These are phyloP conservation scores for Apaloderma vittatum DNA, from an alignment of 2,113 vertebrate species.

Conservation along the genomic window DNA sequence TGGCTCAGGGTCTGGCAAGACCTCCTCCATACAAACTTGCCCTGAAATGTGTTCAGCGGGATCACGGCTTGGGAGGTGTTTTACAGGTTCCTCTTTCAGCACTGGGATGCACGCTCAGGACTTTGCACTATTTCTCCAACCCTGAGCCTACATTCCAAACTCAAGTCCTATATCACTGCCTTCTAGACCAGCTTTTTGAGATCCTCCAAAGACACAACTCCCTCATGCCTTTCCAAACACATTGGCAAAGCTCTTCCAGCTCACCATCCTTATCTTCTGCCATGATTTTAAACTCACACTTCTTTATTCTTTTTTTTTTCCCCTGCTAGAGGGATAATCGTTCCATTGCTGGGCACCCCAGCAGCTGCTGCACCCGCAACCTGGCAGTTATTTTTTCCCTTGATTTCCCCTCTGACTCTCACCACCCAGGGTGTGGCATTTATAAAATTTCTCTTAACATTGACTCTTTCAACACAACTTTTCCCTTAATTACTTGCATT, in stretches of 20 bases:
- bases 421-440: background rate
- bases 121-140: background rate
- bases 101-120: background rate
- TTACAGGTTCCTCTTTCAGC: background rate
- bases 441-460: background rate
- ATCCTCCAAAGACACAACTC: background rate
- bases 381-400: background rate
- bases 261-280: background rate
- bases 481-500: conserved; percentile 33
- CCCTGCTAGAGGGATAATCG: background rate
- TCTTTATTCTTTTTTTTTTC: background rate
- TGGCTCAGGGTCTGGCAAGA: too few species aligned
- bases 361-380: background rate
- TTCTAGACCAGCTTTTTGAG: background rate
- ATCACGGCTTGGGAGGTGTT: accelerated
- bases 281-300: background rate
- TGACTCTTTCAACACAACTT: background rate
- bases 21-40: background rate
- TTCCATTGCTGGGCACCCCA: background rate
- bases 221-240: background rate
- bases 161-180: background rate
- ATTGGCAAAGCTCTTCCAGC: background rate
- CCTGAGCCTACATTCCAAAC: background rate
- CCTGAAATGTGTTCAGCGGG: background rate
- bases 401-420: background rate